phyloP scores from a whole-genome alignment of 2,113 vertebrate genomes.

The Ovis canadensis region DNA sequence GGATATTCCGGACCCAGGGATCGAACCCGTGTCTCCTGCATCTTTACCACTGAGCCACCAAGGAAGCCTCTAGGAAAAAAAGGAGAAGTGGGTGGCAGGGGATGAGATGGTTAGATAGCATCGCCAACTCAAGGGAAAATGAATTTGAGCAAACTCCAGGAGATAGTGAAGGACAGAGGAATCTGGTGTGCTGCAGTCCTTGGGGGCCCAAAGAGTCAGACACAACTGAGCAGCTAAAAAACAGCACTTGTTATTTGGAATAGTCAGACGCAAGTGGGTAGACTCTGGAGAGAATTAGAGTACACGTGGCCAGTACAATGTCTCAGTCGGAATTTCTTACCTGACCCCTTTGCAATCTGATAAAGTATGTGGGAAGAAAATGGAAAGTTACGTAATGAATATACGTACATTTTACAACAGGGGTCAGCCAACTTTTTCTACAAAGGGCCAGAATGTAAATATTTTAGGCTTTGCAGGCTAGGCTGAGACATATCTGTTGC shows the following conservation, averaged over 20 bases:
- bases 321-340: background rate
- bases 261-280: too few species aligned
- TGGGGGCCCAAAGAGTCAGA: background rate
- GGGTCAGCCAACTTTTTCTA: background rate
- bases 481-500: background rate
- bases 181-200: background rate
- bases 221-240: background rate
- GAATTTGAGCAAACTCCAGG: background rate
- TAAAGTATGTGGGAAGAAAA: background rate
- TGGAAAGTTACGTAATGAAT: background rate
- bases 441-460: background rate
- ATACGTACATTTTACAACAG: background rate
- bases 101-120: background rate
- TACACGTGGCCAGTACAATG: accelerated
- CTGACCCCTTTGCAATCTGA: background rate
- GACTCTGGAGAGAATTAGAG: background rate
- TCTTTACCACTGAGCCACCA: background rate
- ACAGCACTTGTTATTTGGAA: background rate
- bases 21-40: background rate
- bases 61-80: background rate
- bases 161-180: background rate
- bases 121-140: background rate
- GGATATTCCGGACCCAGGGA: background rate
- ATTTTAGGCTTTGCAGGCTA: background rate
- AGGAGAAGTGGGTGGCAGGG: background rate